Evolutionary conservation across 2,797 vertebrate species (phyloP).

Genomic region (Crocodylus rhombifer): DNA sequence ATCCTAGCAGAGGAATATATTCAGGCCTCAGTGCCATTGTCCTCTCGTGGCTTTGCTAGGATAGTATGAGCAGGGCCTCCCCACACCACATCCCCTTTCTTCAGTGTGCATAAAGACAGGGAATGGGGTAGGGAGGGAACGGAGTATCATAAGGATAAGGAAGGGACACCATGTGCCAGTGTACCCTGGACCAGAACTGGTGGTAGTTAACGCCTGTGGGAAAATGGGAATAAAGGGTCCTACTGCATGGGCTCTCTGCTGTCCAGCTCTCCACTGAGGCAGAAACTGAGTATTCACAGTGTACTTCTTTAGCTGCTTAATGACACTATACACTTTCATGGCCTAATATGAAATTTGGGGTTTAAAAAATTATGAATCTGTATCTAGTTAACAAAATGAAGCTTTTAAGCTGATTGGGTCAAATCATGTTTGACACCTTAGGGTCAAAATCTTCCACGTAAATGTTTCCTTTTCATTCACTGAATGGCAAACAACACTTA

Average conservation of each 20-base stretch:
- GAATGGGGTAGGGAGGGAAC: neutral
- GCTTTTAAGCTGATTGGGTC: neutral
- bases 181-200: neutral
- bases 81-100: neutral
- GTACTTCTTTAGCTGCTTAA: neutral
- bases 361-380: neutral
- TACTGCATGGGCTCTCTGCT: neutral
- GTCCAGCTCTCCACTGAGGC: accelerated
- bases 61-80: neutral
- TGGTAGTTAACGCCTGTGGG: neutral
- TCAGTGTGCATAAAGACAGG: neutral
- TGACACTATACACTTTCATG: neutral
- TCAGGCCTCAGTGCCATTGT: neutral
- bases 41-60: neutral
- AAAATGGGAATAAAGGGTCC: neutral
- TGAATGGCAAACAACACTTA: neutral
- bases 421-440: neutral
- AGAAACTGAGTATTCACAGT: neutral
- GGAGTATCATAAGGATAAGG: neutral
- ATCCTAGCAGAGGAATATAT: neutral
- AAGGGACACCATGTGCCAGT: neutral
- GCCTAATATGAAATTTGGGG: neutral
- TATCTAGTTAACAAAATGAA: neutral
- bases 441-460: neutral
- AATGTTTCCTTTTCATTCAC: neutral